Evolutionary conservation across 2,113 vertebrate species (phyloP), one percentile per base, ranked within the genome.

Genomic region (Marmota monax): DNA sequence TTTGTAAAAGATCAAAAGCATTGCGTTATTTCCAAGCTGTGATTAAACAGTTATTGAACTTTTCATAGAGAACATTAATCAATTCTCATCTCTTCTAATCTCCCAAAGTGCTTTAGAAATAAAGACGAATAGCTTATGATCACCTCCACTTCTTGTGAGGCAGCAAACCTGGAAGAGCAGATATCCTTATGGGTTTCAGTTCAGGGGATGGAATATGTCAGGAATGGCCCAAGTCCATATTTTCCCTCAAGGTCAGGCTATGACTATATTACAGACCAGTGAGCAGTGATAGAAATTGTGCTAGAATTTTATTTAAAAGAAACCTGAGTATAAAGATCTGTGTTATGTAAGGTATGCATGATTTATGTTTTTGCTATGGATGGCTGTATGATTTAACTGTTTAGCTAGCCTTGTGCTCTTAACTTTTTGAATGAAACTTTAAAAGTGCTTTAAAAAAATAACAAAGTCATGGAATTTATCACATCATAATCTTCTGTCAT

Each of bases 1-100:
- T 97, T 95, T 98, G 84, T 97, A 93, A 86, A 98, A 97, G 96
- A 98, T 95, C 95, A 96, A 77, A 98, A 97, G 82, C 20, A 76
- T 89, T 91, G 29, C 70, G 95, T 70, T 70, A 96, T 94, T 87
- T 97, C 88, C 51, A 73, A 98, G 72, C 80, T 83, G 34, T 94
- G 67, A 98, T 97, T 97, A 97, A 97, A 97, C 29, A 88, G 51
- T 95, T 96, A 90, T 73, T 97, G 94, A 97, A 96, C 34, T 82
- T 72, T 29, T 84, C 93, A 51, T 58, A 93, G 29, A 73, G 69
- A 53, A 2, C 97, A 90, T 97, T 97, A 58, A 90, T 96, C 76
- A 92, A 84, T 78, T 93, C 56, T 73, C 88, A 56, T 89, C 53
- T 96, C 34, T 84, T 95, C 84, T 97, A 91, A 96, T 97, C 93